Evolutionary conservation across 2,888 invertebrate genomes (phyloP), one percentile per base, ranked within the genome.

Genomic region (Anagyrus pseudococci): DNA sequence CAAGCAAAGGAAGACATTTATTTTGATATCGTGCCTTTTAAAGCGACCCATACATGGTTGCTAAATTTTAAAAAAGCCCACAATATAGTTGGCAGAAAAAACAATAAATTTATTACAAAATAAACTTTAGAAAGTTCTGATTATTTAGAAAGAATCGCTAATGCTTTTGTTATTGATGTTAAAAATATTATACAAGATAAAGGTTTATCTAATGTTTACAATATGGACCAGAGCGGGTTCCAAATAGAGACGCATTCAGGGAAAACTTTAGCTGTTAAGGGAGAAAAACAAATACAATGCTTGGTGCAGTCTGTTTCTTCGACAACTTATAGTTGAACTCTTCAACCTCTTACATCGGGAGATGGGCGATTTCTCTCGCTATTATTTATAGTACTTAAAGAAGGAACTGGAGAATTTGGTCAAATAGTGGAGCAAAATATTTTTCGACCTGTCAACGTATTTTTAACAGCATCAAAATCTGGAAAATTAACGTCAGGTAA

Each of bases 301-400:
- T 0, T 68, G 10, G 62, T 65, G 8, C 62, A 68, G 29, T 67
- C 68, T 17, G 49, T 60, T 29, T 29, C 29, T 4, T 29, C 29
- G 10, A 29, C 29, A 10, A 29, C 29, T 29, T 10, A 29, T 29
- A 10, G 29, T 29, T 29, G 10, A 4, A 29, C 29, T 7, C 4
- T 29, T 10, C 29, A 29, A 29, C 29, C 29, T 7, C 4, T 10
- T 4, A 29, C 10, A 29, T 29, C 29, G 10, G 29, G 6, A 7
- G 29, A 29, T 10, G 29, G 29, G 4, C 4, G 10, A 29, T 10
- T 29, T 33, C 26, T 67, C 4, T 61, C 63, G 4, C 63, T 56
- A 10, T 49, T 64, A 13, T 58, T 64, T 48, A 10, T 61, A 7
- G 56, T 62, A 33, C 46, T 62, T 22, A 62, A 62, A 37, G 57